Evolutionary conservation across 2,888 invertebrate genomes (phyloP).

Genomic region (Halocaridina rubra): DNA sequence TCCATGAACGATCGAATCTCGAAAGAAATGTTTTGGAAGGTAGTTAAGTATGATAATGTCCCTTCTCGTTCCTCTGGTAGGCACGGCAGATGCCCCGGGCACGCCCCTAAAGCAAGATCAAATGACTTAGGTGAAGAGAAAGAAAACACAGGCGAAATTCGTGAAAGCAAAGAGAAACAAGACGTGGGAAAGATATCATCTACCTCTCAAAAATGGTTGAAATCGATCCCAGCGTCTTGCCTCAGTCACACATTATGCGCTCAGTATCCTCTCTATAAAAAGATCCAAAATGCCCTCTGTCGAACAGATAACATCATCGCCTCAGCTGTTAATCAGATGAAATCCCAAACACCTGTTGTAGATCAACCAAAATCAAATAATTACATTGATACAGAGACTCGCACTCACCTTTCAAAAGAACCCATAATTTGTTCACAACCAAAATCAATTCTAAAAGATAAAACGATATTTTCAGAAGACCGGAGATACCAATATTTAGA

Average conservation of each 20-base stretch:
- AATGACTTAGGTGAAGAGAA: too few relatives aligned
- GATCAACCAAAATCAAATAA: constrained; percentile 12
- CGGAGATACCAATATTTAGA: too few relatives aligned
- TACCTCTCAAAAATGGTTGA: constrained; percentile 26
- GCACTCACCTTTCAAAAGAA: neutral
- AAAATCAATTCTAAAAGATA: neutral
- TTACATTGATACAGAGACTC: neutral
- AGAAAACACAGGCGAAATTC: too few relatives aligned
- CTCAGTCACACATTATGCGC: constrained; percentile 36
- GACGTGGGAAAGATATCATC: neutral
- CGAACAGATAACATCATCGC: neutral
- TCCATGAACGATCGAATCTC: neutral
- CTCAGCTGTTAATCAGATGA: neutral
- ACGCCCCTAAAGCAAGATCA: neutral
- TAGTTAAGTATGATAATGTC: neutral
- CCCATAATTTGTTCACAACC: neutral
- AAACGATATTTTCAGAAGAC: too few relatives aligned
- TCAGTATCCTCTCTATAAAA: constrained; percentile 37
- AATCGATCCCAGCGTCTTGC: constrained; percentile 35
- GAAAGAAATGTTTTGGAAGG: constrained; percentile 1
- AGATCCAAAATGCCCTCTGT: constrained; percentile 33
- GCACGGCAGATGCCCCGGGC: neutral
- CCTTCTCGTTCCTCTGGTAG: neutral
- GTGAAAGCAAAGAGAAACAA: neutral
- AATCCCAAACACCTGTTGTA: neutral